A percentile compares a stretch with the other conserved stretches of the same genome.
These are phyloP conservation scores for Diplolepis rosae DNA, from an alignment of 2,888 invertebrate species.

Conservation along the genomic window DNA sequence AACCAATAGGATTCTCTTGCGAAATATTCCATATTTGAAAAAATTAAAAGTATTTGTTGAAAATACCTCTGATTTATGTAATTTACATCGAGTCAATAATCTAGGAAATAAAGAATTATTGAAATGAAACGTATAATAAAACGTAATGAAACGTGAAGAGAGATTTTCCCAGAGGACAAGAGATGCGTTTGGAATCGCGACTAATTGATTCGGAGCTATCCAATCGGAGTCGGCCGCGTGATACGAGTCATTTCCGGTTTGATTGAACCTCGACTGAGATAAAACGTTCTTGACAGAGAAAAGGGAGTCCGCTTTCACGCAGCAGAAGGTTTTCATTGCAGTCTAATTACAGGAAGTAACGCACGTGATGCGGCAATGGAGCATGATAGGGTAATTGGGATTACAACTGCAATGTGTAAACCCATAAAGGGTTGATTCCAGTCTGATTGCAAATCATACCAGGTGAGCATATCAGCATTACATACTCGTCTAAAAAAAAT, in stretches of 20 bases:
- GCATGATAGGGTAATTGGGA: slow-evolving; percentile 28
- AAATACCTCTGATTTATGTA: too few relatives aligned
- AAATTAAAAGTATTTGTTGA: too few relatives aligned
- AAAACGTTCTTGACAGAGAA: slow-evolving; percentile 39
- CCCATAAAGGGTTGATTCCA: neutral
- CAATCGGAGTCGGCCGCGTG: slow-evolving; percentile 39
- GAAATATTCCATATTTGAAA: too few relatives aligned
- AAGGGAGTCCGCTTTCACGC: slow-evolving; percentile 32
- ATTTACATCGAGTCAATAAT: too few relatives aligned
- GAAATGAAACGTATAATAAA: neutral
- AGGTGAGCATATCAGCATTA: neutral
- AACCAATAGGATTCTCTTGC: too few relatives aligned
- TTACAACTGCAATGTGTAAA: neutral
- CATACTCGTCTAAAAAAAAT: neutral
- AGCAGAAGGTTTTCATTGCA: slow-evolving; percentile 30
- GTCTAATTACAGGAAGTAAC: slow-evolving; percentile 57
- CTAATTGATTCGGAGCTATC: slow-evolving; percentile 41
- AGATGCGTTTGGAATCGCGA: slow-evolving; percentile 44
- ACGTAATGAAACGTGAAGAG: slow-evolving; percentile 18
- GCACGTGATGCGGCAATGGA: slow-evolving; percentile 51
- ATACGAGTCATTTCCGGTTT: slow-evolving; percentile 52
- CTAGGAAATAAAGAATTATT: neutral
- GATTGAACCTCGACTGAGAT: slow-evolving; percentile 47
- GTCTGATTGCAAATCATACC: neutral
- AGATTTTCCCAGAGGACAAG: slow-evolving; percentile 32